phyloP scores from a whole-genome alignment of 2,888 invertebrate genomes.

The Gastrophysa polygoni region DNA sequence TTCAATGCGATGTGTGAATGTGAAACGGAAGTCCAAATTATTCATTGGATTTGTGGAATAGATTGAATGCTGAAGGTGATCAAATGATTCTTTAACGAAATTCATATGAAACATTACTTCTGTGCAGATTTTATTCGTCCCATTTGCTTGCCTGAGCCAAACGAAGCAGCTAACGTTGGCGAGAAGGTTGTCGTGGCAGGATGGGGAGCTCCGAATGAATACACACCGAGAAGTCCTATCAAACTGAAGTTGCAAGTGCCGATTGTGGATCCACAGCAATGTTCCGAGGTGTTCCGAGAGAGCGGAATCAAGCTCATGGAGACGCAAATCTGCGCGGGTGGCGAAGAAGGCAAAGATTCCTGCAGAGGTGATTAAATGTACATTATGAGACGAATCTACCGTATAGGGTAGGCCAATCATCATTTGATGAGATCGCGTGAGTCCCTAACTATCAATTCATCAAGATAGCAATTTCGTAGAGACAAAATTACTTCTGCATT shows the following conservation, averaged over 20 bases:
- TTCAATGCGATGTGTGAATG: no score
- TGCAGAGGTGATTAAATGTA: conserved; percentile 60
- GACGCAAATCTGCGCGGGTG: conserved; percentile 52
- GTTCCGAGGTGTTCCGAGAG: conserved; percentile 49
- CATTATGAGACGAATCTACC: no score
- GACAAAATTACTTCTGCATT: no score
- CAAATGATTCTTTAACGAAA: background rate
- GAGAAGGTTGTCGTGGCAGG: conserved; percentile 51
- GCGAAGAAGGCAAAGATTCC: conserved; percentile 65
- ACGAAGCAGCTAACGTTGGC: conserved; percentile 45
- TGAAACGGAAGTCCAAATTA: no score
- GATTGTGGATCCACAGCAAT: conserved; percentile 62
- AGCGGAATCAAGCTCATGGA: conserved; percentile 40
- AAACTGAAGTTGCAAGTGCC: conserved; percentile 70
- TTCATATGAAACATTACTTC: background rate
- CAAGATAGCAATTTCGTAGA: no score
- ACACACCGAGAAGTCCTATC: conserved; percentile 56
- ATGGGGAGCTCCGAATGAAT: no score
- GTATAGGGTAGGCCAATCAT: no score
- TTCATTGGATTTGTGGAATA: no score
- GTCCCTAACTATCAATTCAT: no score
- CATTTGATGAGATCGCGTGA: no score
- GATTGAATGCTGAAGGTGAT: no score
- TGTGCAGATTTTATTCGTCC: conserved; percentile 46
- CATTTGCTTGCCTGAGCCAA: conserved; percentile 49